These are phyloP conservation scores for Globodera rostochiensis DNA, from an alignment of 1,140 invertebrate genomes.

Conservation along the genomic window DNA sequence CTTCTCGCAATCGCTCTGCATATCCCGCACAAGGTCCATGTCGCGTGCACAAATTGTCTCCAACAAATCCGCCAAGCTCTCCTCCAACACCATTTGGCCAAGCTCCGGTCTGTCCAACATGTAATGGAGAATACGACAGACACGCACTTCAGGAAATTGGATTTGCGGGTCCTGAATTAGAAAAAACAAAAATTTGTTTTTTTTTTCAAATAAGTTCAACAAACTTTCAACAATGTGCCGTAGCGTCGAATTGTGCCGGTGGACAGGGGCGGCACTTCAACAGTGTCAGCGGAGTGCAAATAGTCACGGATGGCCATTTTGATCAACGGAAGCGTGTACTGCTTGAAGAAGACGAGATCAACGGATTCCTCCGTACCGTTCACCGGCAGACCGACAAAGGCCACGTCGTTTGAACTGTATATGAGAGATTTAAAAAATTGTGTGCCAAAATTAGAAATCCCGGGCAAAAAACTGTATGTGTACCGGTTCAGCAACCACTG, in stretches of 20 bases:
- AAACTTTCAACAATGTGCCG: constrained; percentile 24
- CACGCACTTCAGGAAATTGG: constrained; percentile 66
- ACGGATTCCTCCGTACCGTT: constrained; percentile 53
- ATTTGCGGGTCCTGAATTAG: constrained; percentile 39
- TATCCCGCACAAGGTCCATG: constrained; percentile 28
- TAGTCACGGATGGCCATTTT: constrained; percentile 68
- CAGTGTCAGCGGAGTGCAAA: constrained; percentile 64
- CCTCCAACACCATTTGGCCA: constrained; percentile 80
- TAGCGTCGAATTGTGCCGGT: constrained; percentile 24
- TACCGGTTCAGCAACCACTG: constrained; percentile 61
- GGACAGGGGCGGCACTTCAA: constrained; percentile 51
- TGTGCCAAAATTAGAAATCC: neutral
- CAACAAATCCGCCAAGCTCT: constrained; percentile 83
- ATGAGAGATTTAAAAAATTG: constrained; percentile 12
- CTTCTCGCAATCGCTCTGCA: constrained; percentile 45
- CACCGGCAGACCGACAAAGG: constrained; percentile 49
- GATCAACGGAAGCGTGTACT: constrained; percentile 73
- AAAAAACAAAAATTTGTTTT: neutral
- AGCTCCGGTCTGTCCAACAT: constrained; percentile 87
- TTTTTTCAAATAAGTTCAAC: constrained; percentile 11
- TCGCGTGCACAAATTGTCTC: constrained; percentile 66
- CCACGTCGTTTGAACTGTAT: constrained; percentile 40
- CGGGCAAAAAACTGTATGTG: neutral
- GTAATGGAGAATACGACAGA: constrained; percentile 82
- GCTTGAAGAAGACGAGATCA: constrained; percentile 74